Percentiles rank a stretch among this genome's conserved stretches.
Conservation (phyloP, 2,888 invertebrate genomes). For the Digitonthophagus gazella region DNA sequence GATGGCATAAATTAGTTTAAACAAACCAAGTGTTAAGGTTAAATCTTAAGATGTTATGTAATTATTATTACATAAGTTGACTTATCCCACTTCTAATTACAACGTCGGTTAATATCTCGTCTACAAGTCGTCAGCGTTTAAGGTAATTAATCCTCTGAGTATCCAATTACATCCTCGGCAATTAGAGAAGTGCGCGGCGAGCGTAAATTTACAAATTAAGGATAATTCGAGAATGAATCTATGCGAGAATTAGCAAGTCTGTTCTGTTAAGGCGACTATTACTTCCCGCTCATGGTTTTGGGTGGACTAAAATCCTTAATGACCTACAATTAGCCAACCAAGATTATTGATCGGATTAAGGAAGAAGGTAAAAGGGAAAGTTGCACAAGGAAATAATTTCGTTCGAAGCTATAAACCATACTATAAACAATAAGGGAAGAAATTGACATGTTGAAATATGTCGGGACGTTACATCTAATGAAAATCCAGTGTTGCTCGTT, state of each 20-base stretch:
- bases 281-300: neutral
- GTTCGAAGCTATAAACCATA: too few species aligned
- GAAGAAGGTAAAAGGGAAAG: too few species aligned
- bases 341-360: too few species aligned
- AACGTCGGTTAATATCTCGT: neutral
- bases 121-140: neutral
- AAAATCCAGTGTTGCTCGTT: slow-evolving; percentile 14
- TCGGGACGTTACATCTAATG: slow-evolving; percentile 1
- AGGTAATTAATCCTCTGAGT: neutral
- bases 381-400: too few species aligned
- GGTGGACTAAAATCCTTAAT: neutral
- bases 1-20: too few species aligned
- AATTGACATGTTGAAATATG: neutral
- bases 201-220: neutral
- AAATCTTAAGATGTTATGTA: too few species aligned
- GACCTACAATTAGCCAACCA: too few species aligned
- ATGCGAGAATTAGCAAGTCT: neutral
- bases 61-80: too few species aligned
- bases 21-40: too few species aligned
- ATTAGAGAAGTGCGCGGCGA: neutral
- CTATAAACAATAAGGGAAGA: neutral
- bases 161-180: neutral
- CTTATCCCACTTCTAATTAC: too few species aligned
- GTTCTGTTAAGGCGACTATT: neutral
- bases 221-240: too few species aligned